Conservation (phyloP, 2,888 invertebrate species). For the Nemotelus pantherinus region DNA sequence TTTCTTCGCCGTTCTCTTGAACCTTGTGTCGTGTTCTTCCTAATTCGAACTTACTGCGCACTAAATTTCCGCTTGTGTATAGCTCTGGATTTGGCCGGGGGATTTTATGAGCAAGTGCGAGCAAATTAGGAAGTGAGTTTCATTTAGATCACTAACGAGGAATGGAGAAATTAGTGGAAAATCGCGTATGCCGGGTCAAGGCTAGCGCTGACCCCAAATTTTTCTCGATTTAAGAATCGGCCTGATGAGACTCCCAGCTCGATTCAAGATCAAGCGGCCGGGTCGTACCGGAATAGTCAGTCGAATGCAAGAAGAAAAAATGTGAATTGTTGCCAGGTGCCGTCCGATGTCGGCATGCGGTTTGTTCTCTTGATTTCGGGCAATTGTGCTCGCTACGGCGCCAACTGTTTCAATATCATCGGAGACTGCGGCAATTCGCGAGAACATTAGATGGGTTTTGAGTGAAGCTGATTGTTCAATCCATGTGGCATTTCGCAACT, state of each 20-base stretch:
- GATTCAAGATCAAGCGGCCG: not conserved
- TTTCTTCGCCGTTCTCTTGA: conserved; percentile 7
- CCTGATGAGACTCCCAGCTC: conserved; percentile 9
- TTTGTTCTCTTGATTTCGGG: not conserved
- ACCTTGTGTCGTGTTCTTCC: not conserved
- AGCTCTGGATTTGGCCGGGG: too few relatives aligned
- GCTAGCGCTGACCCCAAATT: conserved; percentile 28
- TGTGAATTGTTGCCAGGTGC: conserved; percentile 21
- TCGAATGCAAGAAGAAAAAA: not conserved
- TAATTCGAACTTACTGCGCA: conserved; percentile 32
- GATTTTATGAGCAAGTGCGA: not conserved
- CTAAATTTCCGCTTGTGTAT: not conserved
- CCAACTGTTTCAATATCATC: not conserved
- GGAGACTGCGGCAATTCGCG: conserved; percentile 8
- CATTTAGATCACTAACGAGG: not conserved
- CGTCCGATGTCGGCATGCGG: not conserved
- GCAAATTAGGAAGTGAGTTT: not conserved
- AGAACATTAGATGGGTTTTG: not conserved
- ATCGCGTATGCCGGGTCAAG: conserved; percentile 32
- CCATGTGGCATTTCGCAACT: conserved; percentile 22
- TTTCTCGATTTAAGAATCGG: not conserved
- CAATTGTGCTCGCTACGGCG: not conserved
- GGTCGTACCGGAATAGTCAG: not conserved
- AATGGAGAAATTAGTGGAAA: not conserved
- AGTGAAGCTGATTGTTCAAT: not conserved